Conservation (phyloP, 1,140 invertebrate species). For the Mizuhopecten yessoensis region DNA sequence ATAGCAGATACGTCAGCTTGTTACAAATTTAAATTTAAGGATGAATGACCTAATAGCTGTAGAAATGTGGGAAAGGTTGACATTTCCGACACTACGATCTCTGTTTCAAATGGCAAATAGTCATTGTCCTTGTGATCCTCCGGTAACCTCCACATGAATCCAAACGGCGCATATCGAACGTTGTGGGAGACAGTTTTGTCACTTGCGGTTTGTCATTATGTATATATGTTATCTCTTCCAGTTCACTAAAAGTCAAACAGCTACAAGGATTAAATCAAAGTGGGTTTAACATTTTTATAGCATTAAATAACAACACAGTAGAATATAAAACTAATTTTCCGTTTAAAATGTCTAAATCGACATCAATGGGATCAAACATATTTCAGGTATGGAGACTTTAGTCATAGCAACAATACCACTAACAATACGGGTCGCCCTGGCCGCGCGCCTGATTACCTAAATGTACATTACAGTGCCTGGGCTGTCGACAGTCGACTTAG, state of each 20-base stretch:
- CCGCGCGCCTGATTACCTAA: conserved; percentile 22
- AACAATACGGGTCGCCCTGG: conserved; percentile 36
- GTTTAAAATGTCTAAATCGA: conserved; percentile 34
- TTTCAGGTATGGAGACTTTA: conserved; percentile 14
- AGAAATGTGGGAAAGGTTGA: not conserved
- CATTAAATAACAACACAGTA: conserved; percentile 1
- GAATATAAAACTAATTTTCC: conserved; percentile 36
- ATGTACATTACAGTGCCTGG: conserved; percentile 22
- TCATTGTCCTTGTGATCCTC: not conserved
- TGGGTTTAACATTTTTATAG: conserved; percentile 37
- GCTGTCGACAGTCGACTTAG: conserved; percentile 6
- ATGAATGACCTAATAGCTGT: not conserved
- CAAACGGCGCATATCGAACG: not conserved
- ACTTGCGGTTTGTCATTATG: not conserved
- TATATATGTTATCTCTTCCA: conserved; percentile 14
- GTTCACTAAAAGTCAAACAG: conserved; percentile 27
- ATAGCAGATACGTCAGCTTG: no score
- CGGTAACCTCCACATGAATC: not conserved
- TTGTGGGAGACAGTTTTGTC: conserved; percentile 25
- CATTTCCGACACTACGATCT: not conserved
- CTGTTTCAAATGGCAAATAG: not conserved
- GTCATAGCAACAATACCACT: not conserved
- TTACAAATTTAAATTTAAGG: no score
- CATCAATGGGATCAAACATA: conserved; percentile 28
- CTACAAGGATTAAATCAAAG: conserved; percentile 26